A percentile compares a stretch with the other conserved stretches of the same genome.
Conservation (phyloP, 2,113 vertebrate species). For the Ceyx margarethae region DNA sequence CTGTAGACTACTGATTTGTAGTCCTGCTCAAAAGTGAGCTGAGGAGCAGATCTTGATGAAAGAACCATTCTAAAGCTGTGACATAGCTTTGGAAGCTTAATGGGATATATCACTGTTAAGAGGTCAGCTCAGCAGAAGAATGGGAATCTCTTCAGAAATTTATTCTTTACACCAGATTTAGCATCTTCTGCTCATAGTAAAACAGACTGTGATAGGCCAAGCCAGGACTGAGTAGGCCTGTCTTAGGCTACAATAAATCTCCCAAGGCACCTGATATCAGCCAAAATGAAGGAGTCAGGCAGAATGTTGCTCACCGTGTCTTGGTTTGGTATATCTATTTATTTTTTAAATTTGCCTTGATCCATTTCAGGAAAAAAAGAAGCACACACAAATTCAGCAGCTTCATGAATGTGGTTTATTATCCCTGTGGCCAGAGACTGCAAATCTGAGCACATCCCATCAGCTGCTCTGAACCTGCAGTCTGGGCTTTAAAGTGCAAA, state of each 20-base stretch:
- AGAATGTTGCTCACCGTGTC: not conserved
- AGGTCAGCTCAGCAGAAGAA: not conserved
- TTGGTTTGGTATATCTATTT: not conserved
- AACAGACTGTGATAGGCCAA: not conserved
- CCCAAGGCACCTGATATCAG: not conserved
- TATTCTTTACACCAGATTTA: not conserved
- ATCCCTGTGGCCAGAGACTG: not conserved
- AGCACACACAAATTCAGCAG: not conserved
- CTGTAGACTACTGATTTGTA: not conserved
- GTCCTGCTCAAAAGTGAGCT: not conserved
- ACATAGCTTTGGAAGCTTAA: not conserved
- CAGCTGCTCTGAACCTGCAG: not conserved
- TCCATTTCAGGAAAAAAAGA: not conserved
- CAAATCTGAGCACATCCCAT: not conserved
- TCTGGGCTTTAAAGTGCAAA: not conserved
- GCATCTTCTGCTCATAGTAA: not conserved
- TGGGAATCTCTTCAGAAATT: not conserved
- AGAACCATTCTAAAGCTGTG: not conserved
- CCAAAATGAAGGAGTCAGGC: not conserved
- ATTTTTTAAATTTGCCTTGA: not conserved
- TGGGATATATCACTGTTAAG: not conserved
- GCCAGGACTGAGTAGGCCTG: not conserved
- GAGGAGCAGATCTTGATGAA: not conserved
- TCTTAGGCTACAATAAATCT: not conserved
- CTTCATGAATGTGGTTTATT: not conserved